Evolutionary conservation across 2,113 vertebrate genomes (phyloP).

Genomic region (Carlito syrichta): DNA sequence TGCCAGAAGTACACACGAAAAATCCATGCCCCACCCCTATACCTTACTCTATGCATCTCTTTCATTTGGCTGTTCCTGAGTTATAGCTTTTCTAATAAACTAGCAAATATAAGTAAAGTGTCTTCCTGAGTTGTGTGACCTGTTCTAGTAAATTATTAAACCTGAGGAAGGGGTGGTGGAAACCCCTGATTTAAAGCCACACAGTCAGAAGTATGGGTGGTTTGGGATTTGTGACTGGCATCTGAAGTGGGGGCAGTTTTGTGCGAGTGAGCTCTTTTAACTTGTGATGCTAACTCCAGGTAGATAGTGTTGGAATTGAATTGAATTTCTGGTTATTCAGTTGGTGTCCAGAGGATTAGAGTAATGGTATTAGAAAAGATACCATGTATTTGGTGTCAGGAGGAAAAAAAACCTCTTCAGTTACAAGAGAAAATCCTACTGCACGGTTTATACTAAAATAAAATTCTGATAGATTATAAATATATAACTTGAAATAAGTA

Average conservation of each 20-base stretch:
- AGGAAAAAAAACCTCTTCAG: too few species aligned
- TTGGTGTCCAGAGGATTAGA: not conserved
- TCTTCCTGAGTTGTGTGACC: not conserved
- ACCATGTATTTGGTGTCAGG: not conserved
- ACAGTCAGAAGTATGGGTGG: not conserved
- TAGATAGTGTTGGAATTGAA: not conserved
- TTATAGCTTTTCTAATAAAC: not conserved
- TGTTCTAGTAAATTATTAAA: not conserved
- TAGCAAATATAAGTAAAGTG: not conserved
- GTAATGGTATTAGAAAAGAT: not conserved
- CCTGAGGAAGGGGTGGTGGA: not conserved
- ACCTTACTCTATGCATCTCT: not conserved
- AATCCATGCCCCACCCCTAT: not conserved
- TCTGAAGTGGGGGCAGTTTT: not conserved
- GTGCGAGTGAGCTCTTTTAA: not conserved
- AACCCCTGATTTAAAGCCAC: not conserved
- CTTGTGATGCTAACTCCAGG: not conserved
- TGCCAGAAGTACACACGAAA: not conserved
- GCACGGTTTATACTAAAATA: not conserved
- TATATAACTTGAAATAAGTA: not conserved
- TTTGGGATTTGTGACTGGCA: not conserved
- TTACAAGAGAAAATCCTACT: not conserved
- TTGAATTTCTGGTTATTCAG: not conserved
- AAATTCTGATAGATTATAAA: slow-evolving; percentile 25
- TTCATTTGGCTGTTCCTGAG: not conserved